Evolutionary conservation across 2,888 invertebrate genomes (phyloP).

Genomic region (Globia sparganii): DNA sequence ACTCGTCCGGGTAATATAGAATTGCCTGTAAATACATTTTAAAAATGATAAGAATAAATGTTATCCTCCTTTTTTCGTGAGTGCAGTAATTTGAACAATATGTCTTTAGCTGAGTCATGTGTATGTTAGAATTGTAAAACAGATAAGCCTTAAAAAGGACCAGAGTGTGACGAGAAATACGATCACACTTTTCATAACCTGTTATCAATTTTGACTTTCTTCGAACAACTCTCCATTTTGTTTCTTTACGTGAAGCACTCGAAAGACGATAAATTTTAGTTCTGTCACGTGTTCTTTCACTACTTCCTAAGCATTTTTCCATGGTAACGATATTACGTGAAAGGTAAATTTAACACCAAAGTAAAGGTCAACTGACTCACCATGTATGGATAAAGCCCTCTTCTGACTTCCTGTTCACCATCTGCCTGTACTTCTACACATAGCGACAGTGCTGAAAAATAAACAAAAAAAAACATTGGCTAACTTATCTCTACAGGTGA

Average conservation of each 20-base stretch:
- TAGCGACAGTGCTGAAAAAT: constrained; percentile 69
- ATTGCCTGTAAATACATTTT: constrained; percentile 76
- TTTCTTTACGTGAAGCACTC: neutral
- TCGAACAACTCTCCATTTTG: neutral
- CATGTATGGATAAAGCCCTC: constrained; percentile 81
- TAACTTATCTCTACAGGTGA: neutral
- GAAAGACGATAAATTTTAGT: neutral
- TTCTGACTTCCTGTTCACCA: constrained; percentile 77
- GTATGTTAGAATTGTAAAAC: neutral
- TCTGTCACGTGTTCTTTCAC: neutral
- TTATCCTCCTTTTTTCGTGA: too few relatives aligned
- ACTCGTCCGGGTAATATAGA: constrained; percentile 83
- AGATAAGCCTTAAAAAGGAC: neutral
- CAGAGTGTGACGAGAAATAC: neutral
- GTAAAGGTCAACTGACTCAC: constrained; percentile 69
- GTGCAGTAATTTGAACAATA: neutral
- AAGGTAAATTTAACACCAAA: constrained; percentile 22
- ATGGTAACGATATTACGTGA: neutral
- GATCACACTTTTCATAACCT: neutral
- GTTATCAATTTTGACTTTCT: neutral
- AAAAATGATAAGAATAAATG: neutral
- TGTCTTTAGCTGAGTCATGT: neutral
- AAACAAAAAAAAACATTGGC: constrained; percentile 30
- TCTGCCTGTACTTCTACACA: constrained; percentile 74
- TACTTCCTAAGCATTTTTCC: neutral